These are phyloP conservation scores for Zhuqinia jingwanae DNA, from an alignment of 2,888 invertebrate species.

Conservation along the genomic window DNA sequence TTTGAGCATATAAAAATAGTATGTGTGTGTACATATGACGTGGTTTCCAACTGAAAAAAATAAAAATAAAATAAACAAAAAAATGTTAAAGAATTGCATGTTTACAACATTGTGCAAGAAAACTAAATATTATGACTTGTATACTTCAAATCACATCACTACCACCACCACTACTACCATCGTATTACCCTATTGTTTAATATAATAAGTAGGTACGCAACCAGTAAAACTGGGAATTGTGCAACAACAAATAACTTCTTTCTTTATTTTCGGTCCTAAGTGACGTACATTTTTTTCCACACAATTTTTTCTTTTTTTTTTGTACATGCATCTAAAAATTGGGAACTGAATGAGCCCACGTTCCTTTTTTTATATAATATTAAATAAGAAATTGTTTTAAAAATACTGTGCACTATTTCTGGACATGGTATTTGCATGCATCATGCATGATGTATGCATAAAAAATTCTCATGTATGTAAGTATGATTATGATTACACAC, in stretches of 20 bases:
- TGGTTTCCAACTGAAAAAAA: not conserved
- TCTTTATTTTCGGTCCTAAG: no score
- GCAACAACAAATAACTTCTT: no score
- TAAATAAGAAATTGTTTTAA: not conserved
- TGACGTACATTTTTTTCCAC: no score
- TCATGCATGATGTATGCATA: not conserved
- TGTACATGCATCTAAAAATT: not conserved
- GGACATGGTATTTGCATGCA: not conserved
- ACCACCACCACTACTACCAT: no score
- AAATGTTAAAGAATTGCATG: slow-evolving; percentile 18
- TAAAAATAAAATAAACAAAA: no score
- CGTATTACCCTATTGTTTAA: no score
- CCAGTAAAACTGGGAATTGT: no score
- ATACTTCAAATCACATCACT: not conserved
- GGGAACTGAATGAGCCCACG: not conserved
- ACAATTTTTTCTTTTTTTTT: not conserved
- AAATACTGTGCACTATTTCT: slow-evolving; percentile 5
- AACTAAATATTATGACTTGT: not conserved
- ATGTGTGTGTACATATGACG: no score
- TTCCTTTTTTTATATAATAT: not conserved
- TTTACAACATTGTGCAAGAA: not conserved
- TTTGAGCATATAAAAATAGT: no score
- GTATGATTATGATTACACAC: not conserved
- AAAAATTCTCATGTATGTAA: not conserved
- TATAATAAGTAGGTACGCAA: no score